Evolutionary conservation across 2,888 invertebrate species (phyloP).

Genomic region (Lamellibrachia satsuma): DNA sequence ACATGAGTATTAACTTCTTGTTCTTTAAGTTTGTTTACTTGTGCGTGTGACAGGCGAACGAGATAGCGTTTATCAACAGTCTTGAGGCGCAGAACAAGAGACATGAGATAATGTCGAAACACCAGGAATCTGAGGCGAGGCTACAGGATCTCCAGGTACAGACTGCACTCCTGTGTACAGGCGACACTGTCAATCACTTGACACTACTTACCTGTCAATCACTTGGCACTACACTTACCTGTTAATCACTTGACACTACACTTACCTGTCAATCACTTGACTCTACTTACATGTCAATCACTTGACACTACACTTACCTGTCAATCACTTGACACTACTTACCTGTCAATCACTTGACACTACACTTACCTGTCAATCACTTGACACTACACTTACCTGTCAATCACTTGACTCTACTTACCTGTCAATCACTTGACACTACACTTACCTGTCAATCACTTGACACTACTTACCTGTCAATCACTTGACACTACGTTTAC

Average conservation of each 20-base stretch:
- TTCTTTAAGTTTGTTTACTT: not conserved
- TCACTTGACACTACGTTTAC: not conserved
- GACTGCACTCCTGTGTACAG: not conserved
- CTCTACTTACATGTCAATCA: not conserved
- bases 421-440: not conserved
- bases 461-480: too few species aligned
- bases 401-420: not conserved
- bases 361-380: not conserved
- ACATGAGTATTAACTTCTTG: not conserved
- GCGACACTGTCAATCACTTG: not conserved
- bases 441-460: too few species aligned
- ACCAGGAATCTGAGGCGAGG: slow-evolving; percentile 69
- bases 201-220: not conserved
- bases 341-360: not conserved
- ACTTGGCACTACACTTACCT: not conserved
- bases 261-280: too few species aligned
- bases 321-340: not conserved
- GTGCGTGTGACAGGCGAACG: slow-evolving; percentile 73
- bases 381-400: not conserved
- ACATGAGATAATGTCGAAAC: slow-evolving; percentile 83
- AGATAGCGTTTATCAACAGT: slow-evolving; percentile 97
- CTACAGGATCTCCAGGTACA: slow-evolving; percentile 71
- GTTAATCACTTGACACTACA: too few species aligned
- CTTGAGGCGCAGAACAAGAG: slow-evolving; percentile 93
- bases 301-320: not conserved